Evolutionary conservation across 2,113 vertebrate genomes (phyloP).

Genomic region (Psammodynastes pulverulentus): DNA sequence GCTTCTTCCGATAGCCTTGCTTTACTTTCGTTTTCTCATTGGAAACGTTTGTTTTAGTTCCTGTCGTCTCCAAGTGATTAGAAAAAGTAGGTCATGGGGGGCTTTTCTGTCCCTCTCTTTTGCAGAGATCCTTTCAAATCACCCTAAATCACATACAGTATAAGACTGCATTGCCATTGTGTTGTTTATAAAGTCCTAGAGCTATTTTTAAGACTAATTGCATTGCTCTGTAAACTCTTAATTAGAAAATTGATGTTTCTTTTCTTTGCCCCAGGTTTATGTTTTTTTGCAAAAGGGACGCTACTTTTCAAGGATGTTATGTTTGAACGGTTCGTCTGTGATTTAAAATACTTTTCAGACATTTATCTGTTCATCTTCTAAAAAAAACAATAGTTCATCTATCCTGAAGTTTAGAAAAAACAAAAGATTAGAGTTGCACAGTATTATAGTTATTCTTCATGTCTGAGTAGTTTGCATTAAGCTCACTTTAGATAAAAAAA

Average conservation of each 20-base stretch:
- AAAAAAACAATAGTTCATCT: background rate
- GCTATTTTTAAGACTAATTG: constrained; percentile 16
- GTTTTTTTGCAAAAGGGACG: background rate
- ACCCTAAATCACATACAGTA: background rate
- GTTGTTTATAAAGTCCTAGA: constrained; percentile 7
- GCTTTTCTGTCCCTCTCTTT: background rate
- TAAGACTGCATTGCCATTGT: background rate
- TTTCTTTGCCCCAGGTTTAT: too few relatives aligned
- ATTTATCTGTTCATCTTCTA: background rate
- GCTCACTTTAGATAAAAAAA: background rate
- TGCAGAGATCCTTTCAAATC: background rate
- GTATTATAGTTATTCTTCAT: background rate
- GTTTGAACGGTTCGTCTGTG: background rate
- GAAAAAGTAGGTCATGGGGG: background rate
- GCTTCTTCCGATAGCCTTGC: background rate
- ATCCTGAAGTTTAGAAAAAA: background rate
- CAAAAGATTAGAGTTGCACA: background rate
- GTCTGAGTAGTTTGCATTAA: background rate
- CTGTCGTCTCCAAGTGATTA: background rate
- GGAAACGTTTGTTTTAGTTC: background rate
- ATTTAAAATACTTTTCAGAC: background rate
- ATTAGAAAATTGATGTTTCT: background rate
- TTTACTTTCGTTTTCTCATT: constrained; percentile 5
- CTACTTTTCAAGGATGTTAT: background rate
- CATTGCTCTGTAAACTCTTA: background rate